Percentiles rank a stretch among this genome's conserved stretches.
phyloP scores from a whole-genome alignment of 2,113 vertebrate genomes.

The Pluvialis apricaria region DNA sequence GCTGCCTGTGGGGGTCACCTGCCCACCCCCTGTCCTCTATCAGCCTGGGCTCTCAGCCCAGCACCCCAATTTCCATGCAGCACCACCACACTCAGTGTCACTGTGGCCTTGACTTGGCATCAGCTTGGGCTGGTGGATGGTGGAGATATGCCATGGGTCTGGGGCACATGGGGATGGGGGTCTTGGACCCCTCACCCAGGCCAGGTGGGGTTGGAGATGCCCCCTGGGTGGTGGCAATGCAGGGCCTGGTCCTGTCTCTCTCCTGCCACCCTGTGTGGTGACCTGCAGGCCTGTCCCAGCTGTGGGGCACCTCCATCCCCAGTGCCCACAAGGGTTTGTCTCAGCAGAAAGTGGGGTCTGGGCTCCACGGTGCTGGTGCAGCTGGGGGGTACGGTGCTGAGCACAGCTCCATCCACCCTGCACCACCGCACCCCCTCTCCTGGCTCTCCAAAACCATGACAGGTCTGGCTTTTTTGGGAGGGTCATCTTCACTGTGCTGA shows the following conservation, averaged over 20 bases:
- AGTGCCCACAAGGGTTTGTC: neutral
- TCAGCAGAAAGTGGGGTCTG: neutral
- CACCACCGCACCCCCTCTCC: accelerated
- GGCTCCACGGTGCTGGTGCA: accelerated
- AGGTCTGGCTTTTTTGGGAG: neutral
- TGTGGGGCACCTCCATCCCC: neutral
- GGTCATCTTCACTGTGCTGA: accelerated
- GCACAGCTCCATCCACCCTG: neutral
- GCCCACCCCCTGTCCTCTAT: accelerated
- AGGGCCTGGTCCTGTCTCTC: neutral
- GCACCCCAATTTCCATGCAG: neutral
- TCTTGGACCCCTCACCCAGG: neutral
- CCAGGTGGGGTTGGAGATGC: too few species aligned
- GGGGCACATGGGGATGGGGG: accelerated
- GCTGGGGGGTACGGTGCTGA: accelerated
- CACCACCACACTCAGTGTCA: neutral
- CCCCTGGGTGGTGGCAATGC: too few species aligned
- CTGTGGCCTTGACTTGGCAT: neutral
- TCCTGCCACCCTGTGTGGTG: neutral
- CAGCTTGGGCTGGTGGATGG: accelerated
- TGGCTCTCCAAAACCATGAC: neutral
- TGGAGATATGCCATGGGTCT: neutral
- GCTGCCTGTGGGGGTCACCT: neutral
- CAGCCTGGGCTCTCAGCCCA: neutral
- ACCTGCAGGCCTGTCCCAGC: neutral